These are phyloP conservation scores for Mythimna impura DNA, from an alignment of 2,888 invertebrate species.

Conservation along the genomic window DNA sequence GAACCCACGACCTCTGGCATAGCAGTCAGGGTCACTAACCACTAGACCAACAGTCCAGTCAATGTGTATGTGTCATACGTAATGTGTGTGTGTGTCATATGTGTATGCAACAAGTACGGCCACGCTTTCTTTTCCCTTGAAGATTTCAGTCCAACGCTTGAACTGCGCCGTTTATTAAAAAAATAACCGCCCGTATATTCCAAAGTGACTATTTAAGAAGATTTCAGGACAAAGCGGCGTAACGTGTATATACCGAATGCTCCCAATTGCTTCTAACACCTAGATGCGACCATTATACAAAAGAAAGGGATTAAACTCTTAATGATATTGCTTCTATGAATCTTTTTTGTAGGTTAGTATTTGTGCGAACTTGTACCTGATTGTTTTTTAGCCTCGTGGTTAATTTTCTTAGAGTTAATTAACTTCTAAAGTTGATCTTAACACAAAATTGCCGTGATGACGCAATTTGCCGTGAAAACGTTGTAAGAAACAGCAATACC, in stretches of 20 bases:
- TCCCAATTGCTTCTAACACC: slow-evolving; percentile 54
- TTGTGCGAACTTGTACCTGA: slow-evolving; percentile 3
- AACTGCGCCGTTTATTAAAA: background rate
- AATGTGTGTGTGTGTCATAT: too few relatives aligned
- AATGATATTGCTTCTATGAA: slow-evolving; percentile 33
- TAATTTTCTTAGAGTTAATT: background rate
- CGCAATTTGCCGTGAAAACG: too few relatives aligned
- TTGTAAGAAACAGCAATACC: too few relatives aligned
- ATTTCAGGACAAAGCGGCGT: slow-evolving; percentile 52
- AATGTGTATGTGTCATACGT: too few relatives aligned
- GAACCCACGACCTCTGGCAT: too few relatives aligned
- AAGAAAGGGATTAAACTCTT: slow-evolving; percentile 52
- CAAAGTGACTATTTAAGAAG: slow-evolving; percentile 58
- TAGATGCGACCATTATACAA: slow-evolving; percentile 40
- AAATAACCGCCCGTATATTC: slow-evolving; percentile 30
- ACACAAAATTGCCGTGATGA: too few relatives aligned
- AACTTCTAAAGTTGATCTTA: background rate
- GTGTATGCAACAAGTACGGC: too few relatives aligned
- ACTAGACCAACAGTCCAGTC: too few relatives aligned
- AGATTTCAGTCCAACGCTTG: too few relatives aligned
- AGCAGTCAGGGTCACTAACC: too few relatives aligned
- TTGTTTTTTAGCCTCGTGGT: slow-evolving; percentile 1
- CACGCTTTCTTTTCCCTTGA: too few relatives aligned
- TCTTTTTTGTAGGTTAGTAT: slow-evolving; percentile 23
- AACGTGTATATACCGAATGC: slow-evolving; percentile 50